phyloP scores from a whole-genome alignment of 92 coral and sea anemone species.

The Blastomussa wellsi region DNA sequence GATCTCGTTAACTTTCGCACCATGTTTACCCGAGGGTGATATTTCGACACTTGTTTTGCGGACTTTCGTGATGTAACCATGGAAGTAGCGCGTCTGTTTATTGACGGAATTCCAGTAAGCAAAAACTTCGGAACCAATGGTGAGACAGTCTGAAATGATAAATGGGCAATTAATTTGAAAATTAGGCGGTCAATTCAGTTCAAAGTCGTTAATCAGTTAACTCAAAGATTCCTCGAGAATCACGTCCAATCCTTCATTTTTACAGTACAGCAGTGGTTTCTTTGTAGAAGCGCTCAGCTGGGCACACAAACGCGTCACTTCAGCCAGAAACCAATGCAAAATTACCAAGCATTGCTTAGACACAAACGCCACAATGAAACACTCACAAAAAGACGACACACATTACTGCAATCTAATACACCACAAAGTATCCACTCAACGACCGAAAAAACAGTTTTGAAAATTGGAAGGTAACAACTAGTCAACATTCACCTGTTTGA shows the following conservation, averaged over 20 bases:
- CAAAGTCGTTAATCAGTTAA: too few relatives aligned
- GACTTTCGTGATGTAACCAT: slow-evolving; percentile 62
- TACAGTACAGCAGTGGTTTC: too few relatives aligned
- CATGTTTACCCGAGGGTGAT: slow-evolving; percentile 45
- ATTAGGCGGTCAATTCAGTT: too few relatives aligned
- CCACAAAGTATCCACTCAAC: too few relatives aligned
- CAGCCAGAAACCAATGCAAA: too few relatives aligned
- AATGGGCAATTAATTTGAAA: neutral
- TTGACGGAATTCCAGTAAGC: slow-evolving; percentile 69
- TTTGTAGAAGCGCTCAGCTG: too few relatives aligned
- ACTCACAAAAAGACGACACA: neutral
- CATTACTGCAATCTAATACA: neutral
- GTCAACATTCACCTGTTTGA: slow-evolving; percentile 51
- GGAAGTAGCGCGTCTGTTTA: slow-evolving; percentile 42
- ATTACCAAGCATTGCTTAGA: too few relatives aligned
- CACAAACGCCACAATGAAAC: too few relatives aligned
- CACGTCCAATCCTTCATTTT: too few relatives aligned
- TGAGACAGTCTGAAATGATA: slow-evolving; percentile 57
- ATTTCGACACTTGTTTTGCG: slow-evolving; percentile 52
- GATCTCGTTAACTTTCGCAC: slow-evolving; percentile 18
- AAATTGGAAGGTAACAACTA: neutral
- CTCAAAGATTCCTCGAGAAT: too few relatives aligned
- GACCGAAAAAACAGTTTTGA: neutral
- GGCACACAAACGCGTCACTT: too few relatives aligned
- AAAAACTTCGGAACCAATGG: slow-evolving; percentile 67